phyloP scores from a whole-genome alignment of 2,888 invertebrate species.

The Tipula vernalis region DNA sequence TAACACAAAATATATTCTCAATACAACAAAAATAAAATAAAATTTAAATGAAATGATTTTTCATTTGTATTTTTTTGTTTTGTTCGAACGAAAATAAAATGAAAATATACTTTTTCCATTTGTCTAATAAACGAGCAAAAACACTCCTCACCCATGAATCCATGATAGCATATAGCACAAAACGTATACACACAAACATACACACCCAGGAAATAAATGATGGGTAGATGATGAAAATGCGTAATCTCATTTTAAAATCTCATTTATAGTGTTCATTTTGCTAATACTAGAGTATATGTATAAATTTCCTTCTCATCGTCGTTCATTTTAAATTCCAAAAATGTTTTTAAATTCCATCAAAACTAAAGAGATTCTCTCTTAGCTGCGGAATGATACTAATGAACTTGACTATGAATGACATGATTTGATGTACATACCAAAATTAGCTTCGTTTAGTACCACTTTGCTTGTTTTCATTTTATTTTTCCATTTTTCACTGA shows the following conservation, averaged over 20 bases:
- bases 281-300: background rate
- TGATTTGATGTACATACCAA: background rate
- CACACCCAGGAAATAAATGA: background rate
- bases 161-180: background rate
- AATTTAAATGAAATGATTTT: background rate
- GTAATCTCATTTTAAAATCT: constrained; percentile 4
- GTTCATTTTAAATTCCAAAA: background rate
- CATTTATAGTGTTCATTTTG: background rate
- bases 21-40: background rate
- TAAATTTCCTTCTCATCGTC: background rate
- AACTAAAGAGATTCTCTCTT: background rate
- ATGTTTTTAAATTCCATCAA: background rate
- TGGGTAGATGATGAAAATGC: background rate
- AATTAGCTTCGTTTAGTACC: background rate
- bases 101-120: background rate
- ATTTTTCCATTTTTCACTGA: too few relatives aligned
- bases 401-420: background rate
- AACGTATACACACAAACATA: background rate
- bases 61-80: background rate
- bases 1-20: background rate
- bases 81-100: background rate
- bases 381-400: background rate
- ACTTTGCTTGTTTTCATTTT: too few relatives aligned
- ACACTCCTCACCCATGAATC: background rate
- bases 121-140: background rate